These are phyloP conservation scores for Argyrosomus regius DNA, from an alignment of 2,797 vertebrate species.

Conservation along the genomic window DNA sequence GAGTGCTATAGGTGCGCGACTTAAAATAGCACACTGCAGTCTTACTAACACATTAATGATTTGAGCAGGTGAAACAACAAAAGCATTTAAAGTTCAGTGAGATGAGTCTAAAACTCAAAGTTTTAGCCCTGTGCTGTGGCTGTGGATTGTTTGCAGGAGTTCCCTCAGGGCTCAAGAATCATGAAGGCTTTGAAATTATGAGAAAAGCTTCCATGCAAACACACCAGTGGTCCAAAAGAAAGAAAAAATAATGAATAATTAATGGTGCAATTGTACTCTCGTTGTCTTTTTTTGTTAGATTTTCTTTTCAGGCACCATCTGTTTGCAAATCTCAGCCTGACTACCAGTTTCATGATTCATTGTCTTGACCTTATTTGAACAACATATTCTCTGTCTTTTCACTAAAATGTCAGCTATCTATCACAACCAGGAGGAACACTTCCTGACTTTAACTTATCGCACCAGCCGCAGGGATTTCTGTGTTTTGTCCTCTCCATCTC, in stretches of 20 bases:
- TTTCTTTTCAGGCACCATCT: neutral
- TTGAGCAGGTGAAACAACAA: constrained; percentile 3
- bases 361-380: constrained; percentile 15
- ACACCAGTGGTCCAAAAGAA: neutral
- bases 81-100: neutral
- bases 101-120: neutral
- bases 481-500: constrained; percentile 6
- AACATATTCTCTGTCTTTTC: constrained; percentile 2
- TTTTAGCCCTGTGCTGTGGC: neutral
- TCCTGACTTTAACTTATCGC: neutral
- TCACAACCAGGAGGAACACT: neutral
- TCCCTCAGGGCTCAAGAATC: neutral
- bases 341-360: neutral
- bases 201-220: constrained; percentile 7
- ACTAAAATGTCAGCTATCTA: constrained; percentile 7
- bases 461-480: neutral
- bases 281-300: neutral
- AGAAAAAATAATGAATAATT: constrained; percentile 16
- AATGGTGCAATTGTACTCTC: neutral
- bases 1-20: constrained; percentile 34
- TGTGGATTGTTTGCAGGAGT: neutral
- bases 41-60: constrained; percentile 5
- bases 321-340: neutral
- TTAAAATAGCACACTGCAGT: constrained; percentile 53
- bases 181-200: constrained; percentile 11